Base-by-base conservation (phyloP, 2,888 invertebrate genomes). In the Eupithecia insigniata region DNA sequence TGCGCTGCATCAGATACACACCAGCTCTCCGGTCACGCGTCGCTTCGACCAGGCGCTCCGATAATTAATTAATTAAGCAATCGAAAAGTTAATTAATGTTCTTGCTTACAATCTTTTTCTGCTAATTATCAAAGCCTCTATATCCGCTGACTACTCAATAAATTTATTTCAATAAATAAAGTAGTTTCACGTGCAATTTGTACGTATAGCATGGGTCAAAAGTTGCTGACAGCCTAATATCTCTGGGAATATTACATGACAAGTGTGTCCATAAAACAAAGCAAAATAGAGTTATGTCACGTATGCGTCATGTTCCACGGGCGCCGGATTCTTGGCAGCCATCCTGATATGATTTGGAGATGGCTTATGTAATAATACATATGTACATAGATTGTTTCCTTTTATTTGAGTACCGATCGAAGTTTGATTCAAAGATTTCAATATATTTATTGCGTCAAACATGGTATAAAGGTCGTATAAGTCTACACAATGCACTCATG, bases 191-290 rank as follows among this genome's bases (percentile, higher is more conserved):
- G 51, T 12, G 22, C 55, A 26, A 55, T 26, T 55, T 12, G 22
- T 55, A 26, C 22, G 22, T 51, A 51, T 51, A 51, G 1, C 14
- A 26, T 26, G 55, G 22, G 55, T 55, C 55, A 55, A 12, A 51
- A 26, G 55, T 55, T 55, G 14, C 55, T 55, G 55, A 55, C 55
- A 55, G 5, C 26, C 55, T 51, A 55, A 55, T 26, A 55, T 55
- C 26, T 55, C 55, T 26, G 26, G 70, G 72, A 36, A 70, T 22
- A 51, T 51, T n/a, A 69, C 71, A 51, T 69, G 71, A 73, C 62
- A 67, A 72, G 58, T 69, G 60, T 71, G 61, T 77, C 77, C 73
- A 75, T 75, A 75, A 62, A 65, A 64, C 72, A 70, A 64, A 34
- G 70, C 71, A 74, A 75, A n/a, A 71, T 55, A 55, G 55, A 55